Conservation (phyloP, 2,888 invertebrate genomes). For the Archaeoteleia sp. region DNA sequence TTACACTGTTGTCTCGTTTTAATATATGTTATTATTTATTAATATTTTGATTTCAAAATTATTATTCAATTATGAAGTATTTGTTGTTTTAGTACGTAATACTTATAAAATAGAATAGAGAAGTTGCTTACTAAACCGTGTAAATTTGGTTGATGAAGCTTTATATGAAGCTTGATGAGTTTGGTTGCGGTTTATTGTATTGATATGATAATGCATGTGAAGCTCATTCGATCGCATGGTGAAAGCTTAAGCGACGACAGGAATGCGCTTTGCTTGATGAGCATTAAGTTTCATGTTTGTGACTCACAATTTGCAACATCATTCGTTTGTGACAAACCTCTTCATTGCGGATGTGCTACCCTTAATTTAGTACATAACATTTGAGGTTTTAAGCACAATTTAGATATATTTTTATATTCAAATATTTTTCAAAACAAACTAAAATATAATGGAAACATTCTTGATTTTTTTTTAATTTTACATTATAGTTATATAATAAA, state of each 20-base stretch:
- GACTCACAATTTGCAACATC: conserved; percentile 1
- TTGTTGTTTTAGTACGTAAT: too few species aligned
- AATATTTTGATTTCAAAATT: not conserved
- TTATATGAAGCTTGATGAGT: conserved; percentile 37
- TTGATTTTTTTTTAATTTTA: too few species aligned
- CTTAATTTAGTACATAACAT: too few species aligned
- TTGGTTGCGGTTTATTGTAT: conserved; percentile 33
- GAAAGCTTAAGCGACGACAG: not conserved
- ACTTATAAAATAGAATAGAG: conserved; percentile 13
- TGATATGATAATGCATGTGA: conserved; percentile 23
- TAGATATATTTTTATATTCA: too few species aligned
- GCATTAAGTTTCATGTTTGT: not conserved
- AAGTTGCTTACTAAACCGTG: conserved; percentile 13
- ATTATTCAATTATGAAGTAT: not conserved
- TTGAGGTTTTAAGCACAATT: too few species aligned
- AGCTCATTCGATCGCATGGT: conserved; percentile 18
- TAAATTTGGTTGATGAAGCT: conserved; percentile 23
- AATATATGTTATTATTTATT: too few species aligned
- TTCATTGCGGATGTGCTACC: too few species aligned
- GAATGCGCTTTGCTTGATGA: not conserved
- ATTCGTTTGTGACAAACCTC: not conserved
- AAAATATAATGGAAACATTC: too few species aligned
- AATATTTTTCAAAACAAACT: too few species aligned
- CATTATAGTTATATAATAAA: too few species aligned
- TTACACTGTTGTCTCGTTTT: too few species aligned